phyloP scores from a whole-genome alignment of 2,888 invertebrate genomes.

The Villa cingulata region DNA sequence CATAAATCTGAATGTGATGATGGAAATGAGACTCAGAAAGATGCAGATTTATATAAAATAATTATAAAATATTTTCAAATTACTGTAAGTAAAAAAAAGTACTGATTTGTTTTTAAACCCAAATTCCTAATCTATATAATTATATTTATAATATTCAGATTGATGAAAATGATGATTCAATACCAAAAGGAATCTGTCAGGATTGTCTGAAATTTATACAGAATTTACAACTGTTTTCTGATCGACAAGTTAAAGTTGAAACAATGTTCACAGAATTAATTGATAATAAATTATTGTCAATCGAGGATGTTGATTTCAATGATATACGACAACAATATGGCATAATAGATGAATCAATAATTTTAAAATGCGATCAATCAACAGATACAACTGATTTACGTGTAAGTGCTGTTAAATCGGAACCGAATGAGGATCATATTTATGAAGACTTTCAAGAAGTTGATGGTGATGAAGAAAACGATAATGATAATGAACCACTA shows the following conservation, averaged over 20 bases:
- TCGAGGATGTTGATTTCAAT: not conserved
- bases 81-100: slow-evolving; percentile 7
- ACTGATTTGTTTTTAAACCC: no score
- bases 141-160: slow-evolving; percentile 4
- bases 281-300: slow-evolving; percentile 1
- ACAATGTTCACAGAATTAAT: slow-evolving; percentile 10
- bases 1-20: not conserved
- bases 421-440: not conserved
- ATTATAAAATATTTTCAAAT: slow-evolving; percentile 10
- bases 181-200: slow-evolving; percentile 9
- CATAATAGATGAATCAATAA: not conserved
- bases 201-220: slow-evolving; percentile 9
- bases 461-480: not conserved
- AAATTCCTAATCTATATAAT: no score
- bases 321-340: slow-evolving; percentile 2
- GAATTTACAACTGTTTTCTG: slow-evolving; percentile 5
- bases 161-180: slow-evolving; percentile 7
- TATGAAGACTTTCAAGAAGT: not conserved
- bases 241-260: slow-evolving; percentile 9
- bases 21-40: slow-evolving; percentile 7
- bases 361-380: not conserved
- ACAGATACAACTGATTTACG: not conserved
- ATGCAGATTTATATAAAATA: slow-evolving; percentile 6
- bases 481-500: not conserved
- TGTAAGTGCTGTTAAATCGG: not conserved